Percentiles rank a stretch among this genome's conserved stretches.
phyloP scores from a whole-genome alignment of 35 echinoderm and acorn worm species.

The Apostichopus californicus region DNA sequence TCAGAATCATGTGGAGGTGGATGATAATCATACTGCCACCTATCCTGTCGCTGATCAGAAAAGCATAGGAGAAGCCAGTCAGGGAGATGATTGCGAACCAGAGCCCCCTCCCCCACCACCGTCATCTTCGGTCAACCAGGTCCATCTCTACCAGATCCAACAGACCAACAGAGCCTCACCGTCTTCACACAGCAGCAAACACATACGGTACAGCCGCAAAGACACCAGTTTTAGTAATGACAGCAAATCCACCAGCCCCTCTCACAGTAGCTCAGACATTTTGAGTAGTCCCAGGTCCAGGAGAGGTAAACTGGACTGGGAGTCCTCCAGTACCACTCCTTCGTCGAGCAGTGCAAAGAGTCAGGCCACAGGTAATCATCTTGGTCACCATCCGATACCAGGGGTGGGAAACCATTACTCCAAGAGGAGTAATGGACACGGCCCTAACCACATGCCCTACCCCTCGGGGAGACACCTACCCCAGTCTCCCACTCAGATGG shows the following conservation, averaged over 20 bases:
- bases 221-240: constrained; percentile 64
- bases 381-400: constrained; percentile 1
- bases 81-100: constrained; percentile 88
- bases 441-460: constrained; percentile 57
- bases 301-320: constrained; percentile 61
- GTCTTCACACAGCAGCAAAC: constrained; percentile 36
- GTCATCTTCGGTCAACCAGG: constrained; percentile 49
- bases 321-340: constrained; percentile 65
- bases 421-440: constrained; percentile 50
- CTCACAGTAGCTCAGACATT: constrained; percentile 72
- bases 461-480: constrained; percentile 43
- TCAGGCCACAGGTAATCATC: constrained; percentile 27
- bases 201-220: constrained; percentile 59
- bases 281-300: constrained; percentile 67
- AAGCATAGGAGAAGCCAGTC: constrained; percentile 72
- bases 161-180: constrained; percentile 39
- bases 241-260: constrained; percentile 59
- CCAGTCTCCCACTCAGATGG: constrained; percentile 32
- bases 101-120: constrained; percentile 77
- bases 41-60: constrained; percentile 26
- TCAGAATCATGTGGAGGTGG: constrained; percentile 59
- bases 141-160: constrained; percentile 69
- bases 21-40: constrained; percentile 54
- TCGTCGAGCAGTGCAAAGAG: constrained; percentile 31
- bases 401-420: constrained; percentile 23